Conservation (phyloP, 2,797 vertebrate species). For the Parambassis ranga region DNA sequence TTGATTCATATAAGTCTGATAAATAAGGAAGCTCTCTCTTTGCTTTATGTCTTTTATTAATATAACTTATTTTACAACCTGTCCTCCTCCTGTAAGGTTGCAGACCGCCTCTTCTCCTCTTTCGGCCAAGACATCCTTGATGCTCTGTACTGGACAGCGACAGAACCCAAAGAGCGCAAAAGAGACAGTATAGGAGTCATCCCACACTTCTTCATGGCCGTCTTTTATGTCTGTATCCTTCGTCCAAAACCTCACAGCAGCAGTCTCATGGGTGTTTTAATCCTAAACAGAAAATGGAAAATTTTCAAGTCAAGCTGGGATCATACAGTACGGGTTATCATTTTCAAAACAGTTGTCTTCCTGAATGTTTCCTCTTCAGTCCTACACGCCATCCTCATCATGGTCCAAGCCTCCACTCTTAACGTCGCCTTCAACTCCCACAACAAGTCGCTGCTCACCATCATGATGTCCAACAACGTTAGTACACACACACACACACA, state of each 20-base stretch:
- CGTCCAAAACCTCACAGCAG: background rate
- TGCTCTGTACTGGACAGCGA: conserved; percentile 97
- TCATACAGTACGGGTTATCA: too few relatives aligned
- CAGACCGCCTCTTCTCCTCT: conserved; percentile 96
- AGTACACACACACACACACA: conserved; percentile 63
- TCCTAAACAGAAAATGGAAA: background rate
- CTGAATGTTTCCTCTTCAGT: conserved; percentile 81
- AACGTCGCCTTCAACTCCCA: conserved; percentile 99
- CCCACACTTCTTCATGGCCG: conserved; percentile 96
- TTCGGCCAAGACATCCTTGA: conserved; percentile 98
- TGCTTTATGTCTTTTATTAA: background rate
- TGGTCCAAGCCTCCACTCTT: conserved; percentile 97
- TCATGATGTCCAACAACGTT: conserved; percentile 99
- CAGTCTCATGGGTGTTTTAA: background rate
- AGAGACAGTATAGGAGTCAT: conserved; percentile 94
- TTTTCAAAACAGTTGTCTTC: conserved; percentile 45
- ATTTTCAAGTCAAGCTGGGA: background rate
- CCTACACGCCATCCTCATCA: conserved; percentile 94
- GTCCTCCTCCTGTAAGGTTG: conserved; percentile 81
- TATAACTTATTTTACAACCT: background rate
- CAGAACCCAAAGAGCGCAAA: conserved; percentile 94
- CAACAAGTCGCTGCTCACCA: conserved; percentile 97
- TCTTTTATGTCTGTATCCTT: conserved; percentile 99
- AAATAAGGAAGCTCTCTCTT: too few relatives aligned
- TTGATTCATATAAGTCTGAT: background rate